A percentile compares a stretch with the other conserved stretches of the same genome.
These are phyloP conservation scores for Lottia scabra DNA, from an alignment of 2,888 invertebrate genomes.

Conservation along the genomic window DNA sequence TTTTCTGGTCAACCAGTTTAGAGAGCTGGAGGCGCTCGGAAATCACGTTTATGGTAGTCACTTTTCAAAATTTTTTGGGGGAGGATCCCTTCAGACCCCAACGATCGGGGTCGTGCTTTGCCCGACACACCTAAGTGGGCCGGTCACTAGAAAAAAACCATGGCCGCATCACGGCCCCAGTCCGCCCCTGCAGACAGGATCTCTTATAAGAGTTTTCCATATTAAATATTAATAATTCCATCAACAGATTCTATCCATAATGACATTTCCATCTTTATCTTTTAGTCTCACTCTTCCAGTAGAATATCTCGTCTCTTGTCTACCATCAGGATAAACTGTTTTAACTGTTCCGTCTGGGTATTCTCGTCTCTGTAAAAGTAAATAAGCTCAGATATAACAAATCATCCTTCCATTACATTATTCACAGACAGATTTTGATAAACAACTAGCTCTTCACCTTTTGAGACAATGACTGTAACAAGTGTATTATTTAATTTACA, in stretches of 20 bases:
- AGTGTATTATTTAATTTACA: too few relatives aligned
- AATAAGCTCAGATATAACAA: neutral
- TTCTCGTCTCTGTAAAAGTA: conserved; percentile 82
- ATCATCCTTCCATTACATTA: neutral
- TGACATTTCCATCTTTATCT: conserved; percentile 84
- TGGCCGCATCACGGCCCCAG: too few relatives aligned
- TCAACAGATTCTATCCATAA: conserved; percentile 76
- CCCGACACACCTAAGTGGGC: too few relatives aligned
- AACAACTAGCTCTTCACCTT: neutral
- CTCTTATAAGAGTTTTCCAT: too few relatives aligned
- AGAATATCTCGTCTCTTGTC: conserved; percentile 90
- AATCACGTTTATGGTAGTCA: too few relatives aligned
- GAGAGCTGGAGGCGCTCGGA: too few relatives aligned
- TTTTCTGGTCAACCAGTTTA: too few relatives aligned
- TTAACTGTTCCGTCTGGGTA: conserved; percentile 95
- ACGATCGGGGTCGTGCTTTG: too few relatives aligned
- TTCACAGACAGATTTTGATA: neutral
- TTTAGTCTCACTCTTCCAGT: conserved; percentile 88
- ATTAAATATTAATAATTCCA: neutral
- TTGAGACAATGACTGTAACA: neutral
- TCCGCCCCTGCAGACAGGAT: too few relatives aligned
- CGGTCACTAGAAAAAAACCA: too few relatives aligned
- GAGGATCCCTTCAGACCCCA: too few relatives aligned
- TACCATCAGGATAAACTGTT: conserved; percentile 87
- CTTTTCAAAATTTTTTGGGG: too few relatives aligned